A percentile compares a stretch with the other conserved stretches of the same genome.
These are phyloP conservation scores for Dendrolimus pini DNA, from an alignment of 2,888 invertebrate species.

Conservation along the genomic window DNA sequence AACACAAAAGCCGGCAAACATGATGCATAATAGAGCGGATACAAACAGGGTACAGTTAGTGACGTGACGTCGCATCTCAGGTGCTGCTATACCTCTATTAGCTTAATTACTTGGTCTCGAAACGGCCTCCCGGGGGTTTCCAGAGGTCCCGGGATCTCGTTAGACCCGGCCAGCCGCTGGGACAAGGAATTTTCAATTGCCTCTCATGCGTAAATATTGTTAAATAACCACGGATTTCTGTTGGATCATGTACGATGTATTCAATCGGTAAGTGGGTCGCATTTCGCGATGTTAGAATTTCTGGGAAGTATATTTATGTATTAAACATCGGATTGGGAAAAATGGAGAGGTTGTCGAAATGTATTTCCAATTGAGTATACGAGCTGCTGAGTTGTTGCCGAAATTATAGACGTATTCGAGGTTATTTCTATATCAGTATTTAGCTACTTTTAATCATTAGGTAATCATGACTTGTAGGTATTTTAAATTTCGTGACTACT, in stretches of 20 bases:
- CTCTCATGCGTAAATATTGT: conserved; percentile 26
- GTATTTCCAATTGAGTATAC: not conserved
- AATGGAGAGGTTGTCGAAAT: not conserved
- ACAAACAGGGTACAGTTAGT: not conserved
- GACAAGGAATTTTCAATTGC: conserved; percentile 35
- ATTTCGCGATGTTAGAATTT: not conserved
- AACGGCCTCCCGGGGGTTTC: conserved; percentile 21
- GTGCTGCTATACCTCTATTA: conserved; percentile 26
- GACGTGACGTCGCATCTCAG: not conserved
- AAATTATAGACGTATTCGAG: too few relatives aligned
- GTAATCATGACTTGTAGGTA: too few relatives aligned
- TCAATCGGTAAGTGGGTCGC: not conserved
- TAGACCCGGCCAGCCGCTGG: conserved; percentile 11
- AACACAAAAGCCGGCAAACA: conserved; percentile 1
- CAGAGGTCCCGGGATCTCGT: not conserved
- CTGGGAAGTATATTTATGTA: not conserved
- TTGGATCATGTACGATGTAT: not conserved
- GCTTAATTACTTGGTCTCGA: conserved; percentile 45
- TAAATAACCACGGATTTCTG: conserved; percentile 2
- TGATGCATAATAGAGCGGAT: not conserved
- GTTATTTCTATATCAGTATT: too few relatives aligned
- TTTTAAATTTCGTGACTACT: too few relatives aligned
- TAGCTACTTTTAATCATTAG: too few relatives aligned
- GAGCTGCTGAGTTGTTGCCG: not conserved
- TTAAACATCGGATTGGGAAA: not conserved